Percentiles rank a stretch among this genome's conserved stretches.
Evolutionary conservation across 2,888 invertebrate species (phyloP).

Genomic region (Lycophotia porphyrea): DNA sequence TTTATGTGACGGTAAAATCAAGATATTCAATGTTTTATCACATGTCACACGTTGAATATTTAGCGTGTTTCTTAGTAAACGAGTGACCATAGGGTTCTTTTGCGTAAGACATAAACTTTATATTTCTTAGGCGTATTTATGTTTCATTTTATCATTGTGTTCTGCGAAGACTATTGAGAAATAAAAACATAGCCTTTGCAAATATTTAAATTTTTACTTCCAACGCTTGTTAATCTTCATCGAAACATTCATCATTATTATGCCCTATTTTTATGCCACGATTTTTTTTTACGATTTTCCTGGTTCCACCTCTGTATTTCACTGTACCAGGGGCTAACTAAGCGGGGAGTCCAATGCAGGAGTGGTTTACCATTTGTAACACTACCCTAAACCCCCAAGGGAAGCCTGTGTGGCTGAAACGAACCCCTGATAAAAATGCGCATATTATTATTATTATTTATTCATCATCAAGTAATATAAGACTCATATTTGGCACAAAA

Average conservation of each 20-base stretch:
- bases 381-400: slow-evolving; percentile 61
- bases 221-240: background rate
- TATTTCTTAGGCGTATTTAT: slow-evolving; percentile 10
- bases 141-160: slow-evolving; percentile 1
- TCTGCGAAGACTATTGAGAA: background rate
- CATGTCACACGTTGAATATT: slow-evolving; percentile 55
- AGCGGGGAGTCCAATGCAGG: slow-evolving; percentile 71
- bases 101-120: slow-evolving; percentile 22
- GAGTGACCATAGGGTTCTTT: slow-evolving; percentile 39
- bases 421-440: slow-evolving; percentile 54
- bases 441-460: too few species aligned
- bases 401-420: slow-evolving; percentile 70
- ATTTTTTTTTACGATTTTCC: background rate
- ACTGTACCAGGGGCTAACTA: slow-evolving; percentile 68
- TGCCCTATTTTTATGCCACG: background rate
- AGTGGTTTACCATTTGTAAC: slow-evolving; percentile 80
- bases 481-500: too few species aligned
- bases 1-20: slow-evolving; percentile 36
- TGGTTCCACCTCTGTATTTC: slow-evolving; percentile 48
- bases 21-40: slow-evolving; percentile 48
- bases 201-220: background rate
- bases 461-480: too few species aligned
- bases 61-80: slow-evolving; percentile 50
- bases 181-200: background rate
- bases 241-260: background rate